Conservation (phyloP, 2,888 invertebrate species). For the Andrena bicolor region DNA sequence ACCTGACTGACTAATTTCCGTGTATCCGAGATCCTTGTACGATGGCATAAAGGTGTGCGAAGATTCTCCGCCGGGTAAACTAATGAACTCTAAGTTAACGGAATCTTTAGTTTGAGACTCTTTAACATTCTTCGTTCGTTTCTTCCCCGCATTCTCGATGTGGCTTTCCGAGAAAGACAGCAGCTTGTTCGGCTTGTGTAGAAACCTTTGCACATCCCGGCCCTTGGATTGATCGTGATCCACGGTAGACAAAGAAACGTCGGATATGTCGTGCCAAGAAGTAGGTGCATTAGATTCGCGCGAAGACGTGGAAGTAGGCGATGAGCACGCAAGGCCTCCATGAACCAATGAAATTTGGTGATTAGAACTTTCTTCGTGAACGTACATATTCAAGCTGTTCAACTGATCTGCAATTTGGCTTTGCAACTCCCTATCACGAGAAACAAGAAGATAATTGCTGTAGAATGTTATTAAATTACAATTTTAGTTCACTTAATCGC, state of each 20-base stretch:
- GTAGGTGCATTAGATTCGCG: constrained; percentile 64
- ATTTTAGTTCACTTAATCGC: background rate
- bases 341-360: constrained; percentile 67
- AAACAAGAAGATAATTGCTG: constrained; percentile 5
- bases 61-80: constrained; percentile 75
- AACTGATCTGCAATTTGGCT: constrained; percentile 71
- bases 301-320: constrained; percentile 74
- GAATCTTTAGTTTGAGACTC: constrained; percentile 64
- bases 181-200: constrained; percentile 12
- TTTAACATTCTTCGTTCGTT: constrained; percentile 34
- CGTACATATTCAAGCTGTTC: constrained; percentile 58
- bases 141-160: constrained; percentile 56
- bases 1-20: constrained; percentile 55
- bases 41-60: constrained; percentile 67
- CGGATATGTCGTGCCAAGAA: constrained; percentile 71
- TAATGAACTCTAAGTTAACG: constrained; percentile 75
- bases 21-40: constrained; percentile 63
- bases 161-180: constrained; percentile 16
- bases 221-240: constrained; percentile 39
- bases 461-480: background rate
- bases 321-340: constrained; percentile 71
- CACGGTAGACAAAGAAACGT: constrained; percentile 72
- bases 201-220: background rate
- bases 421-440: constrained; percentile 72
- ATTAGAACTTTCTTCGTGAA: constrained; percentile 49